Evolutionary conservation across 2,888 invertebrate genomes (phyloP), one percentile per base, ranked within the genome.

Genomic region (Chalcosyrphus nemorum): DNA sequence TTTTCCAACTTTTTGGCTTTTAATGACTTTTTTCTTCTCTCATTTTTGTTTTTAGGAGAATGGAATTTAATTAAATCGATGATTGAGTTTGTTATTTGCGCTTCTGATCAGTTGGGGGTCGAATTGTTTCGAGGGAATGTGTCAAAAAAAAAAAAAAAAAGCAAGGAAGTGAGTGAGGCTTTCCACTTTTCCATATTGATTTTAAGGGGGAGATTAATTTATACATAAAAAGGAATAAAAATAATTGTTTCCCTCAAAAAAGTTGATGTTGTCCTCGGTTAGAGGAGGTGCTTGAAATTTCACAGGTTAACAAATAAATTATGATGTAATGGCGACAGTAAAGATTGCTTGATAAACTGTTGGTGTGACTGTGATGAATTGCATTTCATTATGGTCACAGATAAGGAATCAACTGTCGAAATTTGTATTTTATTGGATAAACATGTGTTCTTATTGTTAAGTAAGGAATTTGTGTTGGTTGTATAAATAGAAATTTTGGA

Each of bases 51-150:
- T 50, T 21, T 21, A 52, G 52, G 15, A 21, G 59, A 71, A 76
- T 82, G 72, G 72, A 82, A 82, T 77, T 82, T 77, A 68, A 82
- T 82, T 72, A 82, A 77, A 68, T 82, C 68, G 72, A 77, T 77
- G 59, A 59, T 59, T 47, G 45, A 65, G 47, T 65, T 54, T 43
- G 32, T 75, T 81, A 63, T 70, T 81, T 61, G 68, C 61, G 2
- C 17, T 54, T 7, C 27, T 32, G 17, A 52, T 52, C 52, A 27
- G 24, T 50, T 50, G 50, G 50, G 24, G 27, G 50, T 27, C 11
- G 27, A 27, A 24, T 27, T 50, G 24, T 27, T 50, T 50, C 1
- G 15, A 52, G 27, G 52, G 45, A 45, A 45, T 19, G 45, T 45
- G 45, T 45, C 45, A 45, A 45, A 45, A 45, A 43, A 7, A 6